Conservation (phyloP, 2,113 vertebrate genomes). For the Alouatta palliata region DNA sequence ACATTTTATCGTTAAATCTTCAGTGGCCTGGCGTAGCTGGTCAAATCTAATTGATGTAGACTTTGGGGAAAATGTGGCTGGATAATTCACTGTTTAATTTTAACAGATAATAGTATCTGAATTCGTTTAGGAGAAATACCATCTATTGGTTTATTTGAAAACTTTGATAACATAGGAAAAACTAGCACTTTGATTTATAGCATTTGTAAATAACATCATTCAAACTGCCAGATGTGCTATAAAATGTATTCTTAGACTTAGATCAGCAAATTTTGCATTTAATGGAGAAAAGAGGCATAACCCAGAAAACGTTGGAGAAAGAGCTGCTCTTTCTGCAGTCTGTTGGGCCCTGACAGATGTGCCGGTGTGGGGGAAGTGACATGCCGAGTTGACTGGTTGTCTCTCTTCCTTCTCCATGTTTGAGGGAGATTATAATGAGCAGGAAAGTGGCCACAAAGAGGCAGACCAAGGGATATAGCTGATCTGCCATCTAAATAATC, state of each 20-base stretch:
- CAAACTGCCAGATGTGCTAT: background rate
- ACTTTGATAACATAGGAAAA: background rate
- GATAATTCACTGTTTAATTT: background rate
- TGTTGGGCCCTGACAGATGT: background rate
- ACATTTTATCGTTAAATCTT: background rate
- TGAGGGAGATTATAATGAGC: background rate
- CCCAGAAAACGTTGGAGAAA: background rate
- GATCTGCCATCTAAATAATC: background rate
- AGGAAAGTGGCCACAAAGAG: background rate
- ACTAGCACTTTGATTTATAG: background rate
- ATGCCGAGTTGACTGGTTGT: rapidly evolving
- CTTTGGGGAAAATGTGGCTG: background rate
- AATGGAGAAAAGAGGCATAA: background rate
- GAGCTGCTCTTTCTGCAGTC: background rate
- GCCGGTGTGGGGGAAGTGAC: background rate
- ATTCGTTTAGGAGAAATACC: background rate
- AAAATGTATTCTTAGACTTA: background rate
- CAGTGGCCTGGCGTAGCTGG: background rate
- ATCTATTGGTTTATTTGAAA: background rate
- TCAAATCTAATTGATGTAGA: background rate
- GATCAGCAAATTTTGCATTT: background rate
- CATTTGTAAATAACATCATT: background rate
- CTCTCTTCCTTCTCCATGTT: background rate
- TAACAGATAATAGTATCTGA: background rate
- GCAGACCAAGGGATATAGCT: background rate